These are phyloP conservation scores for Metridium senile DNA, from an alignment of 92 coral and sea anemone species.

Conservation along the genomic window DNA sequence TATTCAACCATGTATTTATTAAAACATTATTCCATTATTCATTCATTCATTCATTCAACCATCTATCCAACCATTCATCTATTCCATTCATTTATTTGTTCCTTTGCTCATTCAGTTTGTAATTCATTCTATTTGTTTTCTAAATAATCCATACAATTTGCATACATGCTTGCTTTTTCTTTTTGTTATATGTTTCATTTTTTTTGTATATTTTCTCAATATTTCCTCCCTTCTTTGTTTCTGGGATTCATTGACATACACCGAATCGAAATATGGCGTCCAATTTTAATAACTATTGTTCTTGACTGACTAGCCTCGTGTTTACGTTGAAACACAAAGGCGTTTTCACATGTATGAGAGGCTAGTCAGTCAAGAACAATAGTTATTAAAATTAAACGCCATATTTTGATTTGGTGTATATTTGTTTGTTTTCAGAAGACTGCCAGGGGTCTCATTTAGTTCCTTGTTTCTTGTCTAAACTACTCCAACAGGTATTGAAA, in stretches of 20 bases:
- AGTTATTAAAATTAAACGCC: too few species aligned
- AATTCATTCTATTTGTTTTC: not conserved
- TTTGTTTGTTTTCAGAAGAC: not conserved
- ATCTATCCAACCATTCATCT: not conserved
- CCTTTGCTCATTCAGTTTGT: not conserved
- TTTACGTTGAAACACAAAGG: too few species aligned
- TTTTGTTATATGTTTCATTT: too few species aligned
- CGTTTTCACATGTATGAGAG: too few species aligned
- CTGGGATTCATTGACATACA: too few species aligned
- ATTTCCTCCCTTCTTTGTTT: too few species aligned
- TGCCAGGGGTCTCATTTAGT: not conserved
- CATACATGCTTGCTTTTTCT: too few species aligned
- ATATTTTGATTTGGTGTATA: not conserved
- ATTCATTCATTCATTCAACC: not conserved
- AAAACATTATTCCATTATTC: not conserved
- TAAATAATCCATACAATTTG: too few species aligned
- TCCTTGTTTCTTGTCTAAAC: conserved; percentile 13
- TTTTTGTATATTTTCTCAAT: too few species aligned
- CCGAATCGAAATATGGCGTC: too few species aligned
- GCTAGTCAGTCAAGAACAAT: not conserved
- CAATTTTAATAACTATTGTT: too few species aligned
- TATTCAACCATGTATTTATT: not conserved
- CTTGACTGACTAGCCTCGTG: too few species aligned
- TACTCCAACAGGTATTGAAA: conserved; percentile 10
- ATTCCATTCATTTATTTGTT: not conserved